Base-by-base conservation (phyloP, 2,888 invertebrate species). In the Drosophila tripunctata region DNA sequence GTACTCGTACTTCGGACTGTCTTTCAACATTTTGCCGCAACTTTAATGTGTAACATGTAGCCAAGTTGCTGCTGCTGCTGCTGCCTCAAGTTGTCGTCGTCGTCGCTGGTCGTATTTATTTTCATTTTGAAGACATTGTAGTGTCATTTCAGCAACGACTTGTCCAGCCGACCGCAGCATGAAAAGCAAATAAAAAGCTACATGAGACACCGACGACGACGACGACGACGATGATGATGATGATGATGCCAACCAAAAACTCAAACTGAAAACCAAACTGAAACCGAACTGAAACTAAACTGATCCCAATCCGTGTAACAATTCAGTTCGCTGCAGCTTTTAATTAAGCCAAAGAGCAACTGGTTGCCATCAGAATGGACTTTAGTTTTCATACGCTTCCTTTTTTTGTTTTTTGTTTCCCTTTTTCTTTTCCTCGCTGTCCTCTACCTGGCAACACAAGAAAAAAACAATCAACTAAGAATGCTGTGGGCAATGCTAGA, bases 71-170 rank as follows among this genome's bases (percentile, higher is more conserved):
- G 57, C 24, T 44, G 35, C 10, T 67, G 51, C 10, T 38, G n/a
- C 7, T 40, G 43, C 21, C 47, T 43, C 43, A 47, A 44, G 61
- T 64, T 67, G 52, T 43, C 14, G 66, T 35, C 40, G 54, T 33
- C 45, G 36, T 38, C 47, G 43, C 47, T 33, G 48, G 27, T 17
- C 78, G 87, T 85, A 83, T 88, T 88, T 88, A 88, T 89, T 89
- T 84, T 84, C 88, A 88, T 88, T 84, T 88, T 67, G 68, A 78
- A 86, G 84, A 86, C 89, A 73, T 81, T 89, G 82, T 87, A 84
- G 88, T 87, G 83, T 84, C 83, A 84, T 88, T 84, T 84, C 82
- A 87, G 76, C 87, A 86, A 69, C 85, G 72, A 77, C 78, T 67
- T 70, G 78, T 77, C 69, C 68, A 67, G 68, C 62, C 63, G 60